These are phyloP conservation scores for Heterodera schachtii DNA, from an alignment of 1,140 invertebrate species.

Conservation along the genomic window DNA sequence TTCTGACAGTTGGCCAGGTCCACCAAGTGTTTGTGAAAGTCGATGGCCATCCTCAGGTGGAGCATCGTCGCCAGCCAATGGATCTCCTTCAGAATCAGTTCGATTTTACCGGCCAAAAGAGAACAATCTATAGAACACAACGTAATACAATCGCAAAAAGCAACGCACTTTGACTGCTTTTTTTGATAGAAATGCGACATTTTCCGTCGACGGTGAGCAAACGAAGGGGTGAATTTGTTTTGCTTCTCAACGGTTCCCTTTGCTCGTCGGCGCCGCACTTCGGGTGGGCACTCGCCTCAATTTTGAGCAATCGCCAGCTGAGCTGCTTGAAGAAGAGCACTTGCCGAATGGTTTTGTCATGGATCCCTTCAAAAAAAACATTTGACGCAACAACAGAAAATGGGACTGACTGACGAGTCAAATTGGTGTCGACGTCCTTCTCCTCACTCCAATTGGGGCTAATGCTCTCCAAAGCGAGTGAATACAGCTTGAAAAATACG, in stretches of 20 bases:
- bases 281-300: conserved; percentile 55
- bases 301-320: conserved; percentile 78
- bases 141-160: neutral
- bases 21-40: conserved; percentile 87
- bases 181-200: conserved; percentile 94
- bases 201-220: conserved; percentile 90
- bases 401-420: conserved; percentile 7
- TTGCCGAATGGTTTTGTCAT: conserved; percentile 82
- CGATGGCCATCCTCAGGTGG: conserved; percentile 88
- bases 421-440: conserved; percentile 78
- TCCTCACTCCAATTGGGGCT: conserved; percentile 83
- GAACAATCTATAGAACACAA: conserved; percentile 78
- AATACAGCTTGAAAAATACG: conserved; percentile 75
- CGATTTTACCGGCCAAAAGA: conserved; percentile 85
- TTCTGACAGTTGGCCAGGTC: conserved; percentile 60
- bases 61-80: conserved; percentile 92
- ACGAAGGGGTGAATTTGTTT: conserved; percentile 77
- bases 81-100: conserved; percentile 89
- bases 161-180: conserved; percentile 78
- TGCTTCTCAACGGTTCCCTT: conserved; percentile 13
- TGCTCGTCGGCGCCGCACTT: conserved; percentile 68
- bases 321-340: conserved; percentile 95
- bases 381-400: neutral
- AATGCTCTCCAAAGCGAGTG: conserved; percentile 87
- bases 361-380: conserved; percentile 72